Evolutionary conservation across 30 jellyfish, hydroid and myxozoan species (phyloP).

Genomic region (Hydractinia echinata): DNA sequence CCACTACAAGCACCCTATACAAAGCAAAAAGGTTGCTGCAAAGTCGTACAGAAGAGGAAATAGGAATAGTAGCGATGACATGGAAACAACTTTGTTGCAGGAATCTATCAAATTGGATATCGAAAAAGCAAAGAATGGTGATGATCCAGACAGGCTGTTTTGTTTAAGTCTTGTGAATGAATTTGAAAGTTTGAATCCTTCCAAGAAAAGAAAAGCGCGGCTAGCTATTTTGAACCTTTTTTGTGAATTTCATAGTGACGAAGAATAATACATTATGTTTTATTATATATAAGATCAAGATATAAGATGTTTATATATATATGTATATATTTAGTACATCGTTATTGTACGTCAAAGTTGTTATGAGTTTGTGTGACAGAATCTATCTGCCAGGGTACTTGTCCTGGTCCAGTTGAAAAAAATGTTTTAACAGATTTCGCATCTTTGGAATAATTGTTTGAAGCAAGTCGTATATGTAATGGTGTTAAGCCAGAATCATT

Average conservation of each 20-base stretch:
- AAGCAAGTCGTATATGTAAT: background rate
- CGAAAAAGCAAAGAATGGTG: conserved; percentile 5
- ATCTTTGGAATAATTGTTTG: background rate
- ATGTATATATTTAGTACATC: no score
- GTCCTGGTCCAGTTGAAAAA: conserved; percentile 6
- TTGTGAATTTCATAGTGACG: background rate
- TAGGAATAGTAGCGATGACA: background rate
- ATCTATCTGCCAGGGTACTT: conserved; percentile 9
- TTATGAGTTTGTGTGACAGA: background rate
- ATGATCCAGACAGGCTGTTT: conserved; percentile 7
- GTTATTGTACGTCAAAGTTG: background rate
- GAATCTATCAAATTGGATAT: background rate
- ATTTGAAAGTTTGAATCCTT: background rate
- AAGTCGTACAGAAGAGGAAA: no score
- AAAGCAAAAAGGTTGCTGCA: no score
- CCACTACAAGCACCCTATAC: no score
- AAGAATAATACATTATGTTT: background rate
- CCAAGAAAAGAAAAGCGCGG: background rate
- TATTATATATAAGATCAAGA: background rate
- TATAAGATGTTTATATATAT: background rate
- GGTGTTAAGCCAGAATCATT: background rate
- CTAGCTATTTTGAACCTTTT: background rate
- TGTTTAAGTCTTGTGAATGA: conserved; percentile 4
- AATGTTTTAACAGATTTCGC: background rate
- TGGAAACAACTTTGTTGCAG: background rate